Base-by-base conservation (phyloP, 2,797 vertebrate genomes). In the Synanceia verrucosa region DNA sequence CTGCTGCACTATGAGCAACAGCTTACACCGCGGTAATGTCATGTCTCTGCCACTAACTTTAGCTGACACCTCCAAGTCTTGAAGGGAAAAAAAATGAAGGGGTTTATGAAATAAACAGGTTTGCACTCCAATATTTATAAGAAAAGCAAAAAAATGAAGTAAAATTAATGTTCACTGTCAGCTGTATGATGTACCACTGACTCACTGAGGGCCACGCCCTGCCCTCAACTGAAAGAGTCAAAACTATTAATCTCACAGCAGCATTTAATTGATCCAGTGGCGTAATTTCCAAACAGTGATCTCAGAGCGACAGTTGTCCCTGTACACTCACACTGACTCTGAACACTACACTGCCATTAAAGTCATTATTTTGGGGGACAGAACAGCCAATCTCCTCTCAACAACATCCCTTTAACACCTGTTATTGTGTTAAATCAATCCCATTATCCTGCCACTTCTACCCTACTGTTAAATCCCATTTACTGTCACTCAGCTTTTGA, bases 341-440 rank as follows among this genome's bases (percentile, higher is more conserved):
- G 37, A 74, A 36, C 48, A 31, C 28, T 12, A 19, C 4, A 2
- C 16, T 47, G 19, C 43, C 36, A 50, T 23, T 67, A 19, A 47
- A 67, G 50, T 33, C 16, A 26, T 63, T 50, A 77, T 16, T 82
- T 44, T 58, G 23, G 4, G 1, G 8, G 24, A 51, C 4, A 14
- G 14, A 62, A 19, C 37, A 37, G 19, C 48, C 18, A 21, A 53
- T 36, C 19, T 53, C 52, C 28, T 36, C 18, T 53, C 18, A 52
- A 44, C 14, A 58, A 43, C 4, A 39, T 66, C 46, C 12, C 21
- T 52, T 29, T 44, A 63, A 48, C 29, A 60, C 41, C 48, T 55
- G 36, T 48, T 48, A 47, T 63, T 26, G 51, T 46, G 57, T 16
- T 36, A 41, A 59, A 59, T 59, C 52, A 68, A 21, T 26, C 56